Percentiles rank a stretch among this genome's conserved stretches.
These are phyloP conservation scores for Turritopsis rubra DNA, from an alignment of 30 jellyfish, hydroid and myxozoan genomes.

Conservation along the genomic window DNA sequence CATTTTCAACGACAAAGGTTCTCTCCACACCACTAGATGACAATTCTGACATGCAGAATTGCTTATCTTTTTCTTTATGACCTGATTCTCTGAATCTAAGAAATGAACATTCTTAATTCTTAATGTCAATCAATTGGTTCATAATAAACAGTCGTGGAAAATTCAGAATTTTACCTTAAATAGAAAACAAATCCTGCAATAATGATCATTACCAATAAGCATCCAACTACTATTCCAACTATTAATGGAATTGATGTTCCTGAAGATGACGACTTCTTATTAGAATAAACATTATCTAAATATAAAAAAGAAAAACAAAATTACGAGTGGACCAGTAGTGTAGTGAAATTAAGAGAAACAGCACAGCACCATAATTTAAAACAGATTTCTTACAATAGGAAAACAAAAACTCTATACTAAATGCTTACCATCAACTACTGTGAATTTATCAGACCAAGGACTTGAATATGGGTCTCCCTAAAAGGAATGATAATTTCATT, in stretches of 20 bases:
- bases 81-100: not conserved
- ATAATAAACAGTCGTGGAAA: not conserved
- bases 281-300: not conserved
- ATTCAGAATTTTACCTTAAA: not conserved
- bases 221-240: not conserved
- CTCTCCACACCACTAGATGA: not conserved
- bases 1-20: not conserved
- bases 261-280: not conserved
- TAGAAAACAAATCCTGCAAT: not conserved
- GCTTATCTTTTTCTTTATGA: not conserved
- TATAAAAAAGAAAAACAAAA: not conserved
- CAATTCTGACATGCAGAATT: not conserved
- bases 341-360: not conserved
- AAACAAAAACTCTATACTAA: no score
- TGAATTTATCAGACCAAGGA: not conserved
- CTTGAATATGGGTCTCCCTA: not conserved
- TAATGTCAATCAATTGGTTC: not conserved
- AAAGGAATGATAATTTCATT: no score
- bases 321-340: not conserved
- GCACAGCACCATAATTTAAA: not conserved
- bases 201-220: not conserved
- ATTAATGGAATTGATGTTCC: not conserved
- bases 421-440: not conserved
- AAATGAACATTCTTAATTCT: not conserved
- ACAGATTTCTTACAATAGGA: not conserved